Evolutionary conservation across 2,888 invertebrate genomes (phyloP).

Genomic region (Anagyrus pseudococci): DNA sequence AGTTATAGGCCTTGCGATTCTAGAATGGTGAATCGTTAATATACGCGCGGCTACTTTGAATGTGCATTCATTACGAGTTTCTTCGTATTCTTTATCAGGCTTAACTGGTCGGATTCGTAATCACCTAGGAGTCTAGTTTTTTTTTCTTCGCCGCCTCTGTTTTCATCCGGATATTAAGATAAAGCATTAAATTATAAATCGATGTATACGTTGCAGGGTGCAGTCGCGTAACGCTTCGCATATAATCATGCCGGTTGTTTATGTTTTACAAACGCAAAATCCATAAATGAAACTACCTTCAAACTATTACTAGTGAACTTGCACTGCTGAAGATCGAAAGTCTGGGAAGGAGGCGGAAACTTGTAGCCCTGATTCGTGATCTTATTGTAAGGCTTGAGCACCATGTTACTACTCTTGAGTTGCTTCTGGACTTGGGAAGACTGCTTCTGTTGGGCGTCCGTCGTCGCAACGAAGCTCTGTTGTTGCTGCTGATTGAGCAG

Average conservation of each 20-base stretch:
- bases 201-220: neutral
- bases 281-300: conserved; percentile 49
- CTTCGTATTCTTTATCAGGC: too few relatives aligned
- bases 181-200: too few relatives aligned
- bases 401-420: conserved; percentile 14
- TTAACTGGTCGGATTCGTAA: too few relatives aligned
- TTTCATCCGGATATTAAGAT: too few relatives aligned
- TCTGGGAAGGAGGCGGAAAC: conserved; percentile 49
- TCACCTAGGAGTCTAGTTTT: too few relatives aligned
- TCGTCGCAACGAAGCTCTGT: conserved; percentile 49
- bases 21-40: too few relatives aligned
- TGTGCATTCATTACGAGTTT: too few relatives aligned
- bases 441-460: conserved; percentile 14
- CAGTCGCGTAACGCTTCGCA: too few relatives aligned
- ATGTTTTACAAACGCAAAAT: too few relatives aligned
- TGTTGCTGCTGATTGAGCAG: conserved; percentile 40
- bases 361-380: conserved; percentile 48
- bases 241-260: neutral
- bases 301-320: conserved; percentile 52
- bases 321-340: conserved; percentile 53
- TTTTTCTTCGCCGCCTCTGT: too few relatives aligned
- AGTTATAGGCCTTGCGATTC: too few relatives aligned
- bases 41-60: too few relatives aligned
- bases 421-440: conserved; percentile 20
- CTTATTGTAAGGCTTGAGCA: conserved; percentile 32